Evolutionary conservation across 2,797 vertebrate genomes (phyloP).

Genomic region (Pantherophis alleghaniensis): DNA sequence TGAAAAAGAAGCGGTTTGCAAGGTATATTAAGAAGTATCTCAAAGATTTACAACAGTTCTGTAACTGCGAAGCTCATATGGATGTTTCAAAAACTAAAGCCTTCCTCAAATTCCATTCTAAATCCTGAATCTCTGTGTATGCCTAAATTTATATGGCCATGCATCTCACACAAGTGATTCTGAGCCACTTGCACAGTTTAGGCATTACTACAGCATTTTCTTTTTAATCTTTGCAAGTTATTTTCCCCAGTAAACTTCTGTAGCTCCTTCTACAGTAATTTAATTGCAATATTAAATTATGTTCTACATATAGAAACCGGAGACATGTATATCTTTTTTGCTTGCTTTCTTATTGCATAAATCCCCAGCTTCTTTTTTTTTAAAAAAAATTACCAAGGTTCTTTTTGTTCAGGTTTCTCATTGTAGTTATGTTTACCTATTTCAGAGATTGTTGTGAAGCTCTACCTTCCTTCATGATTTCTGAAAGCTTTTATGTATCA

Average conservation of each 20-base stretch:
- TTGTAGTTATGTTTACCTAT: background rate
- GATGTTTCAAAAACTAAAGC: background rate
- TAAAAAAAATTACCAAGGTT: background rate
- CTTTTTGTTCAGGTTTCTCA: background rate
- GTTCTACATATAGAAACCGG: background rate
- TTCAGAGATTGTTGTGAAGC: background rate
- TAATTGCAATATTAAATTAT: background rate
- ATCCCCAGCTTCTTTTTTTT: background rate
- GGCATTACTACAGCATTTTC: too few relatives aligned
- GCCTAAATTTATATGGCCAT: background rate
- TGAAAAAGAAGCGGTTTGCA: background rate
- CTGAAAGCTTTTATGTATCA: background rate
- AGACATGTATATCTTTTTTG: background rate
- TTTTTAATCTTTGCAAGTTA: background rate
- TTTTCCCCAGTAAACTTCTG: background rate
- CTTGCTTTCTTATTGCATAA: background rate
- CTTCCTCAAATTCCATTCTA: background rate
- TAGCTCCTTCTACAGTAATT: background rate
- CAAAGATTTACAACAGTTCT: background rate
- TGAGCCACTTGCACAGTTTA: background rate
- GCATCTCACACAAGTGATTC: background rate
- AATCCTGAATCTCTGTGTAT: background rate
- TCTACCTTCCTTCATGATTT: background rate
- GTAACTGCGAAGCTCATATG: background rate
- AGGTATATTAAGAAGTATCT: background rate